A percentile compares a stretch with the other conserved stretches of the same genome.
These are phyloP conservation scores for Corythoichthys intestinalis DNA, from an alignment of 2,113 vertebrate genomes.

Conservation along the genomic window DNA sequence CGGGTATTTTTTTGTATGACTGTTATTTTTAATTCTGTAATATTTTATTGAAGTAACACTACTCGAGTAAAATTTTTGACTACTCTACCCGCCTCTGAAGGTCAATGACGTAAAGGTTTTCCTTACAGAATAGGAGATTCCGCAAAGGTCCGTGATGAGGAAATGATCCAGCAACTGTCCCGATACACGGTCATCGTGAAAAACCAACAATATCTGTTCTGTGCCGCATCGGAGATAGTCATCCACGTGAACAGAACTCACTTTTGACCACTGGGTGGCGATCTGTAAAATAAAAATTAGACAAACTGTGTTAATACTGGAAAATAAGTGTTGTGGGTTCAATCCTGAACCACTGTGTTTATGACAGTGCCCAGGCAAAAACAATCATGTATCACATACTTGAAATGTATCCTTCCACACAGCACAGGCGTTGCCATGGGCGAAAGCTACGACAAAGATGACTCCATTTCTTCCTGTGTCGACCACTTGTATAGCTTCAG, in stretches of 20 bases:
- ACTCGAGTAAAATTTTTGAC: no score
- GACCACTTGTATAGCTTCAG: conserved; percentile 70
- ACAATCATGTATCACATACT: conserved; percentile 61
- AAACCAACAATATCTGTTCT: conserved; percentile 85
- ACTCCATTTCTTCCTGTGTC: conserved; percentile 65
- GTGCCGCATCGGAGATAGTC: conserved; percentile 85
- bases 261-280: conserved; percentile 76
- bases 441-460: conserved; percentile 78
- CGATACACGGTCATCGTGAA: conserved; percentile 57
- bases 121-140: conserved; percentile 79
- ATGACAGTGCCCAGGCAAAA: no score
- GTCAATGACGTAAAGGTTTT: not conserved
- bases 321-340: not conserved
- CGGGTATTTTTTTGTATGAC: no score
- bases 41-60: no score
- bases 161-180: conserved; percentile 66
- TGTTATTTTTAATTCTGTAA: no score
- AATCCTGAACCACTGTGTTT: no score
- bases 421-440: conserved; percentile 72
- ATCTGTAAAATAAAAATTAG: conserved; percentile 69
- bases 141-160: conserved; percentile 81
- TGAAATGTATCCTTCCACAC: conserved; percentile 82
- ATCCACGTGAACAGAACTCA: conserved; percentile 77
- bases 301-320: not conserved
- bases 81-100: no score